phyloP scores from a whole-genome alignment of 2,888 invertebrate genomes.

The Mechanitis mazaeus region DNA sequence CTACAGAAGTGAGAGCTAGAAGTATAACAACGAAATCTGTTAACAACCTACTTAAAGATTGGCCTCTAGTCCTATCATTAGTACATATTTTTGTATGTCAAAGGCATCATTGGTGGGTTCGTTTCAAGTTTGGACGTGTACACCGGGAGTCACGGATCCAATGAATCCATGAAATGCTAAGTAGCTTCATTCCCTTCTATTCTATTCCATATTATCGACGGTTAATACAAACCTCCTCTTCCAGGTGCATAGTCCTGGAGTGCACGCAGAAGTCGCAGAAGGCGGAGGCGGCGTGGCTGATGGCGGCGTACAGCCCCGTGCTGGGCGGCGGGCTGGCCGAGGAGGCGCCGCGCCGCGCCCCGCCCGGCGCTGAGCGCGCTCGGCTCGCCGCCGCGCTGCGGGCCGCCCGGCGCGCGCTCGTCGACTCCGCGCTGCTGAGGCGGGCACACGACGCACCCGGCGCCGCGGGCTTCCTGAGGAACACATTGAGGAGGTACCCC shows the following conservation, averaged over 20 bases:
- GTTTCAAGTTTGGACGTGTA: too few relatives aligned
- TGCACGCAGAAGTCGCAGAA: conserved; percentile 92
- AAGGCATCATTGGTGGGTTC: too few relatives aligned
- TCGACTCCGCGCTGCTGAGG: conserved; percentile 88
- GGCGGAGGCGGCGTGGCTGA: conserved; percentile 93
- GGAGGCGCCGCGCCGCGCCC: conserved; percentile 72
- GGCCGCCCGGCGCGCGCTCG: conserved; percentile 86
- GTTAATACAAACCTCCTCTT: neutral
- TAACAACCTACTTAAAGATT: too few relatives aligned
- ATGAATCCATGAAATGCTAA: too few relatives aligned
- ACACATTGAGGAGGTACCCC: conserved; percentile 84
- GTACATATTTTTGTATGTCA: too few relatives aligned
- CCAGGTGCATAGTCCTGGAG: conserved; percentile 94
- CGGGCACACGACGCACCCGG: conserved; percentile 84
- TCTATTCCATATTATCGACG: too few relatives aligned
- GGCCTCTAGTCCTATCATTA: too few relatives aligned
- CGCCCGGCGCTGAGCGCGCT: conserved; percentile 92
- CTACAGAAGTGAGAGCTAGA: too few relatives aligned
- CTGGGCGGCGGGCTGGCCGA: conserved; percentile 89
- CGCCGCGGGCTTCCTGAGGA: conserved; percentile 90
- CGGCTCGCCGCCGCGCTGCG: conserved; percentile 91
- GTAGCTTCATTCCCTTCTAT: too few relatives aligned
- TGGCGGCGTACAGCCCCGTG: conserved; percentile 92
- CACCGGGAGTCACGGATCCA: too few relatives aligned
- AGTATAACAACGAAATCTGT: too few relatives aligned